Base-by-base conservation (phyloP, 2,797 vertebrate genomes). In the Danio choprae region DNA sequence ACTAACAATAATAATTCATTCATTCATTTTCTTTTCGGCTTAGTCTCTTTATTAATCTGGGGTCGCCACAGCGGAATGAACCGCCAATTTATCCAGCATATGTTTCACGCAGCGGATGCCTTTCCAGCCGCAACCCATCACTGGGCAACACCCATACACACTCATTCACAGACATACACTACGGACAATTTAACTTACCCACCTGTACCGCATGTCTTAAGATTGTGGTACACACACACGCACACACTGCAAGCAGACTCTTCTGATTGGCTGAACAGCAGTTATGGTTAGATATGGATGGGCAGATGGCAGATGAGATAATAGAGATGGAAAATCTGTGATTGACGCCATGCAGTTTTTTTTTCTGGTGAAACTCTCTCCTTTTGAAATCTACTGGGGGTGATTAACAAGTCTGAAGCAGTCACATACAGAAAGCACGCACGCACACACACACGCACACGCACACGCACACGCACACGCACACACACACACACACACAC, bases 251-350 rank as follows among this genome's bases (percentile, higher is more conserved):
- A 72, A 16, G 55, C 16, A 38, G 7, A 38, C 22, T 36, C 38
- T 7, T 41, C 36, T 12, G 40, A 41, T 70, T 69, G 55, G 16
- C n/a, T 59, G 43, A 16, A 50, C 8, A 60, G 29, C n/a, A 60
- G 40, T 70, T 41, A 50, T 51, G 36, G 70, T 43, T 55, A 16
- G 51, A 69, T 59, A 60, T 7, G 36, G 46, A 40, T 41, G 41
- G 53, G 16, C 65, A 78, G 55, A 78, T 70, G 65, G 76, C 55
- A 48, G 67, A 59, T 50, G 55, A 60, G 55, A 50, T 64, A 65
- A 50, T 29, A 38, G 65, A 59, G 41, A 69, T 78, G 63, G 56
- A 78, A 77, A 59, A 73, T 59, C 15, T 46, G 16, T 67, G 55
- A 69, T 60, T 78, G n/a, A 68, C 50, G 22, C 2, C 22, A 20